These are phyloP conservation scores for Petrocephalus zakoni DNA, from an alignment of 2,113 vertebrate species.

Conservation along the genomic window DNA sequence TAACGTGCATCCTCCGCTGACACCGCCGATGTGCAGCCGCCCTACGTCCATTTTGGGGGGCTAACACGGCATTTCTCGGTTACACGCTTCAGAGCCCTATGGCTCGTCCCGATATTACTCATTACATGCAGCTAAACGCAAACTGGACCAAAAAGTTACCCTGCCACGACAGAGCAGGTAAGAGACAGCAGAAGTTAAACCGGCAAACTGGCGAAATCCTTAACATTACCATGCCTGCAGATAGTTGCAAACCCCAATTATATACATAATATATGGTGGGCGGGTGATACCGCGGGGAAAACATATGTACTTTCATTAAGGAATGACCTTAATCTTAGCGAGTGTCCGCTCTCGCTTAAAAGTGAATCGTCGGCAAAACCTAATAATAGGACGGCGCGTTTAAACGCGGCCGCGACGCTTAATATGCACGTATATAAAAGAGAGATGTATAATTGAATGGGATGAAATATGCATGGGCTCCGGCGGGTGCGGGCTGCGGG, in stretches of 20 bases:
- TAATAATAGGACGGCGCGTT: not conserved
- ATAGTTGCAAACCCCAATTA: not conserved
- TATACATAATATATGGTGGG: not conserved
- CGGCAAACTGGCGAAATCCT: not conserved
- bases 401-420: not conserved
- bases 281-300: not conserved
- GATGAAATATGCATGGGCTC: not conserved
- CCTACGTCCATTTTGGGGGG: not conserved
- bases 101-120: not conserved
- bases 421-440: not conserved
- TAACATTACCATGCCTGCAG: not conserved
- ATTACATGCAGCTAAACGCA: too few species aligned
- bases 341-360: not conserved
- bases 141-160: not conserved
- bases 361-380: not conserved
- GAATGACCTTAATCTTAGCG: not conserved
- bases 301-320: not conserved
- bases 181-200: not conserved
- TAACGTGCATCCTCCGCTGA: not conserved
- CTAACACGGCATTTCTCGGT: not conserved
- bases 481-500: not conserved
- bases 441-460: not conserved
- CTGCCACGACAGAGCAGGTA: not conserved
- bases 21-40: not conserved
- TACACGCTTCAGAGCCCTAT: not conserved